phyloP scores from a whole-genome alignment of 2,797 vertebrate species.

The Odontamblyopus rebecca region DNA sequence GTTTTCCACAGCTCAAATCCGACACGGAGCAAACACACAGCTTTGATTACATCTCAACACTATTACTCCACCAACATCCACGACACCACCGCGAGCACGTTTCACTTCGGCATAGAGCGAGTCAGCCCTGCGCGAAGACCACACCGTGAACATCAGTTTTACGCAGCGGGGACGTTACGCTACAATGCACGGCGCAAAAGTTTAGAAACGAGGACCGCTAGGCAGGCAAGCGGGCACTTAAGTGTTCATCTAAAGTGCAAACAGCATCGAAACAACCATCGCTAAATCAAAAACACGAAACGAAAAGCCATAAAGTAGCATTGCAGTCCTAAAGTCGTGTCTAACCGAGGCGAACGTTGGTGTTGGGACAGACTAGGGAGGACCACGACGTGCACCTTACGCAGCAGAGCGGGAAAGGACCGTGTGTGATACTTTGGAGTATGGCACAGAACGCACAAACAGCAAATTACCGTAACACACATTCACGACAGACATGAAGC shows the following conservation, averaged over 20 bases:
- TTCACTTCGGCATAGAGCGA: slow-evolving; percentile 31
- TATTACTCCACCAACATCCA: not conserved
- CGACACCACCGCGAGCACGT: slow-evolving; percentile 23
- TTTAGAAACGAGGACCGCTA: not conserved
- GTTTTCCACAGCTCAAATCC: slow-evolving; percentile 26
- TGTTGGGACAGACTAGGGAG: not conserved
- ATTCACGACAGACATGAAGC: slow-evolving; percentile 13
- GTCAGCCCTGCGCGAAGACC: slow-evolving; percentile 17
- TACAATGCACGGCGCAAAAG: slow-evolving; percentile 8
- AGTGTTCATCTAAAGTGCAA: not conserved
- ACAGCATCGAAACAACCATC: not conserved
- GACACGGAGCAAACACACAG: slow-evolving; percentile 17
- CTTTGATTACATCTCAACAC: not conserved
- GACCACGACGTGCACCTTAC: not conserved
- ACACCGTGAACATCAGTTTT: slow-evolving; percentile 1
- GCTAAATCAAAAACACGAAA: not conserved
- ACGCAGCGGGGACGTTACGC: not conserved
- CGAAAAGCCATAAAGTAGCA: not conserved
- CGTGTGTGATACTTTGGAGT: slow-evolving; percentile 6
- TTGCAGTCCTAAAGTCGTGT: not conserved
- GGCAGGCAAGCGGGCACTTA: not conserved
- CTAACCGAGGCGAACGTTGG: not conserved
- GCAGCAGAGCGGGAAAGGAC: not conserved
- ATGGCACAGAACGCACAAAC: slow-evolving; percentile 8
- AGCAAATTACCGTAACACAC: not conserved